phyloP scores from a whole-genome alignment of 2,797 vertebrate species.

The Spinus olivaceus region DNA sequence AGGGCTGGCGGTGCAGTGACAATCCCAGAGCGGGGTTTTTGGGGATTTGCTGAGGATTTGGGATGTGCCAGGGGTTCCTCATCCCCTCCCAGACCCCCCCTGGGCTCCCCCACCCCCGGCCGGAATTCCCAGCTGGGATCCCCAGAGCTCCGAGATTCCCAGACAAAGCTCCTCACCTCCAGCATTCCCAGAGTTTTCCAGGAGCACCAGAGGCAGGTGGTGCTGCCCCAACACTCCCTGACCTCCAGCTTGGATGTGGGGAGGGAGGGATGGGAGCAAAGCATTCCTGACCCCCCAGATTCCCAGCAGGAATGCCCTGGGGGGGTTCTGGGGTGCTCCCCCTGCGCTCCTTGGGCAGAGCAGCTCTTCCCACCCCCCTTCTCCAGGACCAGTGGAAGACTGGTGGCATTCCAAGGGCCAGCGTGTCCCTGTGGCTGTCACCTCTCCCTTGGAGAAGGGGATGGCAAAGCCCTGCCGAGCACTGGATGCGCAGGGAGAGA shows the following conservation, averaged over 20 bases:
- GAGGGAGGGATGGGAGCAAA: not conserved
- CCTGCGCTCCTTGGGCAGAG: not conserved
- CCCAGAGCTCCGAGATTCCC: accelerated
- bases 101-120: accelerated
- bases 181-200: accelerated
- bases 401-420: not conserved
- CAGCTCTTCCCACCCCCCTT: not conserved
- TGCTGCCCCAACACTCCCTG: accelerated
- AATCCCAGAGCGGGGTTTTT: accelerated
- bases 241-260: accelerated
- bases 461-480: not conserved
- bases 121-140: accelerated
- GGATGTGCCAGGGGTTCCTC: not conserved
- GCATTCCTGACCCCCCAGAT: accelerated
- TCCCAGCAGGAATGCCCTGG: accelerated
- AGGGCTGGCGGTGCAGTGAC: not conserved
- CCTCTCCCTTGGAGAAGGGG: not conserved
- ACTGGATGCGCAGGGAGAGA: not conserved
- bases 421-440: not conserved
- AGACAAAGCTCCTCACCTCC: accelerated
- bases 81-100: not conserved
- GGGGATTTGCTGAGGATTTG: not conserved
- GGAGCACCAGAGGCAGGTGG: not conserved
- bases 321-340: not conserved
- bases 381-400: not conserved